These are phyloP conservation scores for Holothuria leucospilota DNA, from an alignment of 53 echinoderm and acorn worm genomes.

Conservation along the genomic window DNA sequence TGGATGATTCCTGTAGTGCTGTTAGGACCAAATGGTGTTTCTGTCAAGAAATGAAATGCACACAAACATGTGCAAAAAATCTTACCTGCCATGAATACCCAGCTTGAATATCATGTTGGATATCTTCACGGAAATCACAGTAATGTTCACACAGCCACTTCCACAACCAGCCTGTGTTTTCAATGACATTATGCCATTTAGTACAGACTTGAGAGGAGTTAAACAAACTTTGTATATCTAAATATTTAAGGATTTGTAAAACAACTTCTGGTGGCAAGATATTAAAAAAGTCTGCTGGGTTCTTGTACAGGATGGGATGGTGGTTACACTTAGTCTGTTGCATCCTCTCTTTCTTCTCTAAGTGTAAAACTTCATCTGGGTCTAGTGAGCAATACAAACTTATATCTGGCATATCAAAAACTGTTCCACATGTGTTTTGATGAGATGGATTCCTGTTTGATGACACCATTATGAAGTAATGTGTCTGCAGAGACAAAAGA, in stretches of 20 bases:
- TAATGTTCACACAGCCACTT: slow-evolving; percentile 6
- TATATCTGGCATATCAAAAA: slow-evolving; percentile 4
- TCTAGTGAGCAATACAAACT: neutral
- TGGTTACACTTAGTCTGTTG: neutral
- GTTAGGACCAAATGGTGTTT: too few relatives aligned
- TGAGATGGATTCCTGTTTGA: too few relatives aligned
- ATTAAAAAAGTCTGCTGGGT: slow-evolving; percentile 9
- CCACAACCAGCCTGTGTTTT: slow-evolving; percentile 3
- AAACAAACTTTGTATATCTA: slow-evolving; percentile 5
- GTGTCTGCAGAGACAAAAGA: too few relatives aligned
- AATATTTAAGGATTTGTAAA: slow-evolving; percentile 8
- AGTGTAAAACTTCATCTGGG: slow-evolving; percentile 5
- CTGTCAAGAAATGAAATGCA: too few relatives aligned
- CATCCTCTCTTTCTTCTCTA: neutral
- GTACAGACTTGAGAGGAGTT: neutral
- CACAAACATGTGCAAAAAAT: too few relatives aligned
- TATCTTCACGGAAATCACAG: neutral
- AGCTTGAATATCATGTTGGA: slow-evolving; percentile 5
- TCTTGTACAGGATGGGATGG: neutral
- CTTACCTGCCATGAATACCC: slow-evolving; percentile 35
- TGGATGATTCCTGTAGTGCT: too few relatives aligned
- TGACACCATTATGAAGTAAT: too few relatives aligned
- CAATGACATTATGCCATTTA: neutral
- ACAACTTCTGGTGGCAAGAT: slow-evolving; percentile 9
- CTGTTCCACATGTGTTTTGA: neutral